Evolutionary conservation across 2,797 vertebrate genomes (phyloP).

Genomic region (Bovichtus diacanthus): DNA sequence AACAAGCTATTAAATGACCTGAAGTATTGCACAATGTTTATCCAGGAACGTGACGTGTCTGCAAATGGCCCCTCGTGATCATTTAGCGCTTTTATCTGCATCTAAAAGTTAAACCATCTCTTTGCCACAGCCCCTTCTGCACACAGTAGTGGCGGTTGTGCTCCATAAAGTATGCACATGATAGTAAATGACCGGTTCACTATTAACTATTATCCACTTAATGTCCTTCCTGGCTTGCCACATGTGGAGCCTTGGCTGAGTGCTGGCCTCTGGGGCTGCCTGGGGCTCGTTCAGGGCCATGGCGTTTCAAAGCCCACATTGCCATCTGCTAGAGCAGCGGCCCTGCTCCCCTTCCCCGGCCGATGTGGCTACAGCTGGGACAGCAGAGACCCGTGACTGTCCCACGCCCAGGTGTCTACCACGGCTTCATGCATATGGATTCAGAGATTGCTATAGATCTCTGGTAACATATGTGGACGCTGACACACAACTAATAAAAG

Average conservation of each 20-base stretch:
- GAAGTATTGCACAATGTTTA: constrained; percentile 83
- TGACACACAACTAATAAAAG: constrained; percentile 53
- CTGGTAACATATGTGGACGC: constrained; percentile 57
- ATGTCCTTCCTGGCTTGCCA: constrained; percentile 83
- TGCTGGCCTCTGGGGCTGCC: constrained; percentile 80
- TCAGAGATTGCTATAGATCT: constrained; percentile 56
- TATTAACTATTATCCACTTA: constrained; percentile 89
- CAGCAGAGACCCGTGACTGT: constrained; percentile 48
- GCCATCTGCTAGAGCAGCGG: constrained; percentile 82
- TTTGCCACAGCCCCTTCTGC: constrained; percentile 61
- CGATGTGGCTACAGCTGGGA: constrained; percentile 64
- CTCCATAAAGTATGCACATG: constrained; percentile 86
- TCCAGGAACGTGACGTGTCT: constrained; percentile 73
- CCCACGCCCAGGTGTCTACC: constrained; percentile 68
- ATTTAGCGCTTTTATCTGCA: constrained; percentile 77
- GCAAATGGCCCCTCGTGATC: constrained; percentile 70
- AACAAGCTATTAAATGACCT: constrained; percentile 72
- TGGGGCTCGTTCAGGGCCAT: constrained; percentile 83
- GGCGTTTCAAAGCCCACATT: constrained; percentile 80
- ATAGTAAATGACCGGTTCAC: constrained; percentile 88
- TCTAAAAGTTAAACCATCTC: constrained; percentile 80
- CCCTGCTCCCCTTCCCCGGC: constrained; percentile 46
- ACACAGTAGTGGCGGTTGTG: constrained; percentile 75
- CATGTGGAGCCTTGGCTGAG: constrained; percentile 78
- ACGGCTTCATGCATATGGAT: constrained; percentile 74